Evolutionary conservation across 2,888 invertebrate species (phyloP), one percentile per base, ranked within the genome.

Genomic region (Tiliacea aurago): DNA sequence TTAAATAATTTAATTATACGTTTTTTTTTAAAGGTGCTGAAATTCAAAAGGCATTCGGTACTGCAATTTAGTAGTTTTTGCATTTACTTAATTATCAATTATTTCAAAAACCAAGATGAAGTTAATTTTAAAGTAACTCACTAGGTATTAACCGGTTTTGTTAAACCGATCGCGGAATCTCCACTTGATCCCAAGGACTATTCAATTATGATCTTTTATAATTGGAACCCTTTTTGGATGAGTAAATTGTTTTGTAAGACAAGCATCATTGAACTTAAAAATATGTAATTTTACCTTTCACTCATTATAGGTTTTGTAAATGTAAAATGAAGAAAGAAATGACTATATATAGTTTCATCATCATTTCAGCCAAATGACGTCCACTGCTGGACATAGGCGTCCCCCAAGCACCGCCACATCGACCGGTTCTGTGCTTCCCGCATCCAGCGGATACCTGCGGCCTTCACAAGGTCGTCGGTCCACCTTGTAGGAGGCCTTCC

Each of bases 161-260:
- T 33, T 13, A 4, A 62, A 47, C 11, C 18, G 37, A 47, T 61
- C 47, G 56, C 66, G 43, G 56, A 66, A 49, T 74, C 56, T 75
- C 53, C 37, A 58, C 61, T 23, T 47, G 15, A 55, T 61, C 20
- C 15, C 71, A 78, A 85, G 81, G 84, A 56, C 61, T 43, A 45
- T 15, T 33, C 56, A 76, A 82, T 82, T 76, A 84, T 37, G 53
- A 67, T 47, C 10, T 56, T 64, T 73, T 85, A 75, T 81, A 79
- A 79, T 78, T 64, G 53, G 0, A 2, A 56, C 53, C 72, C 45
- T 33, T 73, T 70, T 78, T 56, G 68, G 68, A 62, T 51, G 15
- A 45, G 67, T 70, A 53, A 73, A 83, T 85, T 78, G 76, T 78
- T 74, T 64, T 82, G 82, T 84, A 66, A 71, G 71, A 66, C 83